phyloP scores from a whole-genome alignment of 2,888 invertebrate species.

The Heterodera filipjevi region DNA sequence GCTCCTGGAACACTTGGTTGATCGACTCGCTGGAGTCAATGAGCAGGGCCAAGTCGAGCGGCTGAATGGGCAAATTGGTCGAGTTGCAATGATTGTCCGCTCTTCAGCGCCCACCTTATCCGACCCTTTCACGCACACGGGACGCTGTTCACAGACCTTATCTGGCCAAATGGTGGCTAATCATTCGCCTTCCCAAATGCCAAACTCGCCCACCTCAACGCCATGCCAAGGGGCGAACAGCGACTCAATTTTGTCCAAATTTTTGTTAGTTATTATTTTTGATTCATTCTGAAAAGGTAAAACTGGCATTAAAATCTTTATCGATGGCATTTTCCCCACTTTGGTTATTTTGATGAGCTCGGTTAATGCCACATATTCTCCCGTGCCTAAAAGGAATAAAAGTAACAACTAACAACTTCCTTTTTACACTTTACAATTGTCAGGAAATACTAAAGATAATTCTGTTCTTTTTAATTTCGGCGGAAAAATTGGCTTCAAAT shows the following conservation, averaged over 20 bases:
- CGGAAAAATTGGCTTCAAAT: too few relatives aligned
- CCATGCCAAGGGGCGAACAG: constrained; percentile 58
- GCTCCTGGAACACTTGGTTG: constrained; percentile 57
- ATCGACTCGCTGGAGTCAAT: constrained; percentile 63
- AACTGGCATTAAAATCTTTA: too few relatives aligned
- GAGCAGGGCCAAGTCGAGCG: constrained; percentile 58
- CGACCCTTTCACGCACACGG: constrained; percentile 40
- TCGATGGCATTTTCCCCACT: constrained; percentile 27
- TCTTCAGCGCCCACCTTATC: too few relatives aligned
- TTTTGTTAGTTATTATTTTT: constrained; percentile 62
- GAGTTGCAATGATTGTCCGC: too few relatives aligned
- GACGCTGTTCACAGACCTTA: constrained; percentile 50
- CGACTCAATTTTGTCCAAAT: constrained; percentile 54
- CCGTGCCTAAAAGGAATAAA: constrained; percentile 43
- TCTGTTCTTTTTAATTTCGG: too few relatives aligned
- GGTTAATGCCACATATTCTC: constrained; percentile 63
- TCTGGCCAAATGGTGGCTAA: background rate
- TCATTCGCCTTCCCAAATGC: background rate
- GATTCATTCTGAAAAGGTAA: constrained; percentile 37
- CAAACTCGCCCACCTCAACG: constrained; percentile 49
- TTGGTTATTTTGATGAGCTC: constrained; percentile 59
- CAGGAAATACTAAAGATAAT: too few relatives aligned
- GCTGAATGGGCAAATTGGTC: constrained; percentile 47
- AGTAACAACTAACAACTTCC: too few relatives aligned
- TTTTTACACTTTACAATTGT: too few relatives aligned